Percentiles rank a stretch among this genome's conserved stretches.
These are phyloP conservation scores for Xiphorhynchus erythropygius DNA, from an alignment of 2,797 vertebrate genomes.

Conservation along the genomic window DNA sequence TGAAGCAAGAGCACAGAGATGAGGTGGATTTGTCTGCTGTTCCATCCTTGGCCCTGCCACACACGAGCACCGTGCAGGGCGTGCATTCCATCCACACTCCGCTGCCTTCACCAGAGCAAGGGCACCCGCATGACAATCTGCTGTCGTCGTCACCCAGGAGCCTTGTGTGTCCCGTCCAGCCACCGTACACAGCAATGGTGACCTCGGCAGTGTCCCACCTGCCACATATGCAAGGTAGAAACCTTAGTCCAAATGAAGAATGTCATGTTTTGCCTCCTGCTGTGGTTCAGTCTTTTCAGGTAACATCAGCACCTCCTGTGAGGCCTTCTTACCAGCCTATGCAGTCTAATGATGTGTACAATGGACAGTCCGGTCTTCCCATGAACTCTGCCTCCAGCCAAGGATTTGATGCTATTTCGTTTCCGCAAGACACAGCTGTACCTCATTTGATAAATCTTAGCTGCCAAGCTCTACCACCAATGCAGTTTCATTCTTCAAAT, in stretches of 20 bases:
- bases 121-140: constrained; percentile 85
- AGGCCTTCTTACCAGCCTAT: constrained; percentile 87
- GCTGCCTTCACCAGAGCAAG: constrained; percentile 89
- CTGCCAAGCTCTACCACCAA: constrained; percentile 78
- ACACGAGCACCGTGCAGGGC: constrained; percentile 72
- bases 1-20: constrained; percentile 94
- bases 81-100: constrained; percentile 81
- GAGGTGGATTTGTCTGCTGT: constrained; percentile 87
- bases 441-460: constrained; percentile 85
- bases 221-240: constrained; percentile 87
- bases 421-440: constrained; percentile 82
- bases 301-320: constrained; percentile 79
- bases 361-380: constrained; percentile 88
- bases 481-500: constrained; percentile 85
- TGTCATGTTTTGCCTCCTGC: constrained; percentile 84
- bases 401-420: constrained; percentile 87
- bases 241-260: constrained; percentile 85
- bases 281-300: constrained; percentile 85
- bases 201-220: constrained; percentile 84
- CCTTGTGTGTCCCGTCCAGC: constrained; percentile 82
- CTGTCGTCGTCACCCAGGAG: constrained; percentile 86
- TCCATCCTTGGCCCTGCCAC: constrained; percentile 82
- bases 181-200: constrained; percentile 74
- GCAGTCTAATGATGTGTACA: constrained; percentile 87
- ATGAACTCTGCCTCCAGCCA: constrained; percentile 82